Evolutionary conservation across 2,888 invertebrate genomes (phyloP), one percentile per base, ranked within the genome.

Genomic region (Thymelicus lineola): DNA sequence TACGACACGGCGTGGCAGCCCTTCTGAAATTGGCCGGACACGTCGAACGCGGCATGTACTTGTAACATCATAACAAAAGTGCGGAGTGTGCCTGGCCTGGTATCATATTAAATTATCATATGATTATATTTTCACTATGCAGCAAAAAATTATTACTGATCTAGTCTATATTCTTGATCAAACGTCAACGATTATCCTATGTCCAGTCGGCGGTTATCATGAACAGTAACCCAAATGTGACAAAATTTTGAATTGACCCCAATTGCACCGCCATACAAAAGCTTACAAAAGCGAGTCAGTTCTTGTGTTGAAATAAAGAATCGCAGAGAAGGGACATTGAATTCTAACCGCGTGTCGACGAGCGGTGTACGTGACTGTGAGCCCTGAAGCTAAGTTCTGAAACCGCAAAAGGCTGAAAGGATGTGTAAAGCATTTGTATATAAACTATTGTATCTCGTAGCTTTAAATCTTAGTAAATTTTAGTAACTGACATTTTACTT

Each of bases 311-410:
- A 64, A 55, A 64, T 64, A 45, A 55, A 64, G 64, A 64, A 64
- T 64, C 20, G 55, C 4, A 55, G 55, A 55, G 38, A n/a, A 35
- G 14, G 38, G 17, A 64, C 55, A 64, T 64, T 64, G 64, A 64
- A 64, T 64, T 67, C 66, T 53, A 60, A 60, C 15, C 66, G 66
- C 60, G 59, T 58, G 50, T 67, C 48, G 59, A n/a, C 67, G 61
- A 55, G 60, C 35, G 67, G 36, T 20, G 66, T 67, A 65, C 65
- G 61, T 67, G 53, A 53, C 61, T 53, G 42, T 50, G 28, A 53
- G 53, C 36, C 55, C 65, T 28, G 20, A n/a, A 53, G 45, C 53
- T 38, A 66, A 60, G 42, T 59, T 66, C 38, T 53, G 42, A 53
- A 67, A 12, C 60, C 57, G 7, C 55, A 55, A 65, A 64, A 64